phyloP scores from a whole-genome alignment of 2,797 vertebrate genomes.

The Eulemur rubriventer region DNA sequence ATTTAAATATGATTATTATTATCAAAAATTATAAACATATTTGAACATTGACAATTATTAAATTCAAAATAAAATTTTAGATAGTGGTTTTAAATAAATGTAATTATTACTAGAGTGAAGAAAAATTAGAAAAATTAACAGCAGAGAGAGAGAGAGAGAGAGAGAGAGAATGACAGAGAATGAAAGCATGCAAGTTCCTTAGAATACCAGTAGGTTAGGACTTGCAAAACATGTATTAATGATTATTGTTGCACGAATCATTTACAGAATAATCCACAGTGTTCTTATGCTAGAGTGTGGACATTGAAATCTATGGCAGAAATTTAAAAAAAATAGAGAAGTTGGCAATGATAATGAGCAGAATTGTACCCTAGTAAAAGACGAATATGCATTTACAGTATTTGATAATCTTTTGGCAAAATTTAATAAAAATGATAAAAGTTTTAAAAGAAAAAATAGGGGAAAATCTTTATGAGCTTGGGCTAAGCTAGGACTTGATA shows the following conservation, averaged over 20 bases:
- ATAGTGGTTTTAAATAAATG: neutral
- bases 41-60: constrained; percentile 38
- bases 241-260: neutral
- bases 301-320: neutral
- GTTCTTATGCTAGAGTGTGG: neutral
- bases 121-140: neutral
- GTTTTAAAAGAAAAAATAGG: neutral
- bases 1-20: neutral
- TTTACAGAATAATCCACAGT: neutral
- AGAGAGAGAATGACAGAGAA: neutral
- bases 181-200: neutral
- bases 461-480: neutral
- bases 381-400: neutral
- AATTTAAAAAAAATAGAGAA: neutral
- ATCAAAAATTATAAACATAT: neutral
- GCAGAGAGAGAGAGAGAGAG: neutral
- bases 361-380: neutral
- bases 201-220: neutral
- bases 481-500: neutral
- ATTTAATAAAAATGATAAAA: neutral
- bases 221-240: neutral
- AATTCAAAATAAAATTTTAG: constrained; percentile 47
- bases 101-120: constrained; percentile 18
- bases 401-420: neutral
- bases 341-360: neutral